Evolutionary conservation across 2,113 vertebrate species (phyloP).

Genomic region (Ophiodon elongatus): DNA sequence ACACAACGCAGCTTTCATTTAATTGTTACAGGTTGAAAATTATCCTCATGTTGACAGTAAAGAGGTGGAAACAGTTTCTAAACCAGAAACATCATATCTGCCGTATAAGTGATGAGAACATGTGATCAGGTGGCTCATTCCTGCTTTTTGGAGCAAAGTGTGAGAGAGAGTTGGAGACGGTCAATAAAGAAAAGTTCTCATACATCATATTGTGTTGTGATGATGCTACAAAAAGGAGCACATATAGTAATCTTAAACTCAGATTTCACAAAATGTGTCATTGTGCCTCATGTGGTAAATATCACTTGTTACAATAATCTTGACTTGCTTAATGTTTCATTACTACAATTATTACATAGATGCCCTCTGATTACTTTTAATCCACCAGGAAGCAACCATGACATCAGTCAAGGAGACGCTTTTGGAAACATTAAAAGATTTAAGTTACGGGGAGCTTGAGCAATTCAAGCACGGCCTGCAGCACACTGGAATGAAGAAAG

Average conservation of each 20-base stretch:
- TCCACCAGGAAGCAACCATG: background rate
- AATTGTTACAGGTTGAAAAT: too few species aligned
- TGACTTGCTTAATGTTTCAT: background rate
- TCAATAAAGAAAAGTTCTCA: background rate
- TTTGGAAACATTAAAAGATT: background rate
- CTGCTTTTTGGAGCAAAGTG: background rate
- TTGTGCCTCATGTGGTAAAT: background rate
- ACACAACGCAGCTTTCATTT: too few species aligned
- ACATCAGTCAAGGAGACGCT: background rate
- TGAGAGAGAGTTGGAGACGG: background rate
- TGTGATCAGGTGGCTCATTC: conserved; percentile 3
- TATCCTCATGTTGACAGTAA: too few species aligned
- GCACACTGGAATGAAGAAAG: background rate
- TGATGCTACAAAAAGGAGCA: too few species aligned
- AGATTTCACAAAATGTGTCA: background rate
- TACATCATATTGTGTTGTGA: too few species aligned
- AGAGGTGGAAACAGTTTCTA: too few species aligned
- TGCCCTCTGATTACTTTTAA: background rate
- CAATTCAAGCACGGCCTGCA: background rate
- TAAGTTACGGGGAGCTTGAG: background rate
- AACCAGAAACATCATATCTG: too few species aligned
- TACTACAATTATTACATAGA: background rate
- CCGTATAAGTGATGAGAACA: background rate
- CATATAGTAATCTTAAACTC: too few species aligned
- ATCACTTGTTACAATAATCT: background rate